These are phyloP conservation scores for Malacosoma neustria DNA, from an alignment of 2,888 invertebrate species.

Conservation along the genomic window DNA sequence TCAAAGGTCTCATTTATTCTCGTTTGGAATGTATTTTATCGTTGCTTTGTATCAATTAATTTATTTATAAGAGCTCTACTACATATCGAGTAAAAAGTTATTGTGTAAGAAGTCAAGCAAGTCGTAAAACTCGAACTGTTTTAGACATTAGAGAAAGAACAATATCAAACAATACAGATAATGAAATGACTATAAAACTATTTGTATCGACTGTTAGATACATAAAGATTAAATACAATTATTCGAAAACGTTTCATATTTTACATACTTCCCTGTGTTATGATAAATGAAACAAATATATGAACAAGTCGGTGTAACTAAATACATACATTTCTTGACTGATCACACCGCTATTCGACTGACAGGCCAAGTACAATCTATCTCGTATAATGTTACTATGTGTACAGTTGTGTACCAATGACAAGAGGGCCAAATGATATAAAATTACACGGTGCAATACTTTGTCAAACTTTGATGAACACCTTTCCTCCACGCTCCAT, in stretches of 20 bases:
- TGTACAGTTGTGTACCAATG: constrained; percentile 54
- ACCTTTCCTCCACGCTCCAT: constrained; percentile 46
- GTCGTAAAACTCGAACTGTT: background rate
- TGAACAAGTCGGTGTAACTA: constrained; percentile 26
- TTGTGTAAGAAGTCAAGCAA: background rate
- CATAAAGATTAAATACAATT: background rate
- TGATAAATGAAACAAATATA: constrained; percentile 9
- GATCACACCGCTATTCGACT: constrained; percentile 32
- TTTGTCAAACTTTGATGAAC: constrained; percentile 55
- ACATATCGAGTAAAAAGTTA: background rate
- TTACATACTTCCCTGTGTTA: constrained; percentile 3
- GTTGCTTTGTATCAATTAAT: too few species aligned
- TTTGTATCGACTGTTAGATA: background rate
- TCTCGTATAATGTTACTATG: constrained; percentile 46
- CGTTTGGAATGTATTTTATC: too few species aligned
- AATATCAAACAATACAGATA: background rate
- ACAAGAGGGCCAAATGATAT: constrained; percentile 52
- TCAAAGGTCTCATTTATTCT: too few species aligned
- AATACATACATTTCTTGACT: constrained; percentile 36
- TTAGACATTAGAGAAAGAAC: background rate
- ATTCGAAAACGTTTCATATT: background rate
- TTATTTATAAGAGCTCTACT: too few species aligned
- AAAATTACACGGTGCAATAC: constrained; percentile 56
- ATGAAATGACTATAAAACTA: background rate
- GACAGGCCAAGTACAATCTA: constrained; percentile 31